Evolutionary conservation across 2,888 invertebrate genomes (phyloP).

Genomic region (Hipparchia sbordonii): DNA sequence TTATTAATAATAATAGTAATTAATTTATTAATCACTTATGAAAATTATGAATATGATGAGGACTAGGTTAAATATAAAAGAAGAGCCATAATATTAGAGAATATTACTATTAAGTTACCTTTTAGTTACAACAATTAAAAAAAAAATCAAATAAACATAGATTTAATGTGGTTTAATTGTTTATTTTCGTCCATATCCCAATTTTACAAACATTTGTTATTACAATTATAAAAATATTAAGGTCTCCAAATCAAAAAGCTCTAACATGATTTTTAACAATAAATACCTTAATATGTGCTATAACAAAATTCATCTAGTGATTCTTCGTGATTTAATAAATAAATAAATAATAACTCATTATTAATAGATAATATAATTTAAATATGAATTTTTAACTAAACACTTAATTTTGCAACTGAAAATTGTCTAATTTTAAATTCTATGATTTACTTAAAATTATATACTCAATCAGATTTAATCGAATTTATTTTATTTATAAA

Average conservation of each 20-base stretch:
- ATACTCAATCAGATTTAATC: neutral
- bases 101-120: constrained; percentile 73
- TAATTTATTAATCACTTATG: constrained; percentile 23
- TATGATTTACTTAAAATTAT: neutral
- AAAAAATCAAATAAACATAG: constrained; percentile 47
- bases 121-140: constrained; percentile 50
- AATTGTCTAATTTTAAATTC: neutral
- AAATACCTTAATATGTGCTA: neutral
- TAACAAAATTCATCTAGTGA: constrained; percentile 9
- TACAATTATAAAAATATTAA: constrained; percentile 15
- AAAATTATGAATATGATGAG: neutral
- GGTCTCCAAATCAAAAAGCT: neutral
- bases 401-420: neutral
- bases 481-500: neutral
- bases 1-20: constrained; percentile 28
- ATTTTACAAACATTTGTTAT: constrained; percentile 42
- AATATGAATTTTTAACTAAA: neutral
- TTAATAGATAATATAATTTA: neutral
- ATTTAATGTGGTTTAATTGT: constrained; percentile 50
- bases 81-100: constrained; percentile 72
- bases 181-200: constrained; percentile 55
- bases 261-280: constrained; percentile 24
- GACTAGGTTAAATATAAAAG: constrained; percentile 23
- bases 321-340: constrained; percentile 43
- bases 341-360: constrained; percentile 19